Conservation (phyloP, 2,113 vertebrate species). For the Chaetura pelagica region DNA sequence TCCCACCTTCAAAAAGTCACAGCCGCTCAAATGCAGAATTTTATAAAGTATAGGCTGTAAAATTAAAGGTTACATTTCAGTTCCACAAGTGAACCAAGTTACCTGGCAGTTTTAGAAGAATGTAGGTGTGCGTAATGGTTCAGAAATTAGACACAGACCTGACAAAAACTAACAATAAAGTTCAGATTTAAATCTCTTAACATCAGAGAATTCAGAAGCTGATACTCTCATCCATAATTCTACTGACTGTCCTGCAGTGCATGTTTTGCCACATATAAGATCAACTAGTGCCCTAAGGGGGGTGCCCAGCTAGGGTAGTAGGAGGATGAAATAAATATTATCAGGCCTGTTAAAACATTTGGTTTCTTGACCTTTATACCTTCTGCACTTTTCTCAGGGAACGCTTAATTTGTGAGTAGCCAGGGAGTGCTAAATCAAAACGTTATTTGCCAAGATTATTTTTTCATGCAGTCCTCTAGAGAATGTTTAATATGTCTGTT, state of each 20-base stretch:
- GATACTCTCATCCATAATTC: neutral
- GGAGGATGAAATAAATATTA: neutral
- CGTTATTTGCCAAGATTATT: neutral
- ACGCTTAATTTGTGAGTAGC: neutral
- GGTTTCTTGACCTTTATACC: neutral
- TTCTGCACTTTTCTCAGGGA: neutral
- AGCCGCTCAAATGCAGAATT: constrained; percentile 49
- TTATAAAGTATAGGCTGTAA: constrained; percentile 53
- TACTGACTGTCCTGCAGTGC: neutral
- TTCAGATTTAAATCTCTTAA: neutral
- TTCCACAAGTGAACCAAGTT: constrained; percentile 11
- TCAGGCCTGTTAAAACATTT: neutral
- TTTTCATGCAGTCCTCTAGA: neutral
- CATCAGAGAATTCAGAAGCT: neutral
- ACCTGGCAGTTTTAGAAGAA: constrained; percentile 46
- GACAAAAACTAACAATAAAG: neutral
- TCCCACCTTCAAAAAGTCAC: constrained; percentile 49
- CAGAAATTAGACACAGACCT: neutral
- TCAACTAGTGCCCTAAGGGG: neutral
- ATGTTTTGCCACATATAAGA: neutral
- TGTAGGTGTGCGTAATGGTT: neutral
- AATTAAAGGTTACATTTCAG: constrained; percentile 63
- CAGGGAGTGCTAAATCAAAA: neutral
- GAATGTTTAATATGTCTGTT: neutral
- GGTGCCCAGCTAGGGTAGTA: neutral